Evolutionary conservation across 2,113 vertebrate species (phyloP).

Genomic region (Corythoichthys haematopterus): DNA sequence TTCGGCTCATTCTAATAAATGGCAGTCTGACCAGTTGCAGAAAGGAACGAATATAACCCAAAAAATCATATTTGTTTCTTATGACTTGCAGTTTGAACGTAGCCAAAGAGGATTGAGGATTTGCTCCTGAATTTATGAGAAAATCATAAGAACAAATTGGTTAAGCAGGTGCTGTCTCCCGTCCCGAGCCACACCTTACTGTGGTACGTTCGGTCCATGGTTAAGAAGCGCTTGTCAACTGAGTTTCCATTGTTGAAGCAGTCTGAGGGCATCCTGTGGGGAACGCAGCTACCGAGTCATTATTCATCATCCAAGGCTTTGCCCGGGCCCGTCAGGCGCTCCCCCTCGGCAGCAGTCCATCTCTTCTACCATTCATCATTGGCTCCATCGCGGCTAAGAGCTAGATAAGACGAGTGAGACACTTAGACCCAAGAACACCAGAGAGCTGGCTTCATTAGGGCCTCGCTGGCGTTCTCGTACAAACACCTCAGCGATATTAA

Average conservation of each 20-base stretch:
- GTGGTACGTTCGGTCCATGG: slow-evolving; percentile 46
- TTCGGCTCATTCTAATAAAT: no score
- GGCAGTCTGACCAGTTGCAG: no score
- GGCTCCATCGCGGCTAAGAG: slow-evolving; percentile 59
- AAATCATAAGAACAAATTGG: slow-evolving; percentile 45
- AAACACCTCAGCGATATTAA: slow-evolving; percentile 70
- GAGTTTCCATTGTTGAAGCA: slow-evolving; percentile 57
- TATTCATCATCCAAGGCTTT: slow-evolving; percentile 67
- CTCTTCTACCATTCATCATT: slow-evolving; percentile 66
- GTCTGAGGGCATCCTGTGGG: slow-evolving; percentile 54
- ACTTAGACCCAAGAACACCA: slow-evolving; percentile 34
- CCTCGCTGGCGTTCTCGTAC: slow-evolving; percentile 32
- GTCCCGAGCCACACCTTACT: slow-evolving; percentile 35
- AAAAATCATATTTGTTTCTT: no score
- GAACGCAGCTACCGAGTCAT: slow-evolving; percentile 50
- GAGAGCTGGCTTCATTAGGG: slow-evolving; percentile 50
- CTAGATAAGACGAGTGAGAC: slow-evolving; percentile 35
- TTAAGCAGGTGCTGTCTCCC: slow-evolving; percentile 41
- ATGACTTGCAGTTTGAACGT: neutral
- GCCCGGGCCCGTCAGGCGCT: slow-evolving; percentile 46
- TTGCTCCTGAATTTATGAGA: slow-evolving; percentile 24
- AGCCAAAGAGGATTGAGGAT: neutral
- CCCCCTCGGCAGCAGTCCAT: slow-evolving; percentile 67
- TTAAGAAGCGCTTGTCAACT: slow-evolving; percentile 55
- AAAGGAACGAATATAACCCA: no score